Evolutionary conservation across 1,140 invertebrate genomes (phyloP), one percentile per base, ranked within the genome.

Genomic region (Temnothorax longispinosus): DNA sequence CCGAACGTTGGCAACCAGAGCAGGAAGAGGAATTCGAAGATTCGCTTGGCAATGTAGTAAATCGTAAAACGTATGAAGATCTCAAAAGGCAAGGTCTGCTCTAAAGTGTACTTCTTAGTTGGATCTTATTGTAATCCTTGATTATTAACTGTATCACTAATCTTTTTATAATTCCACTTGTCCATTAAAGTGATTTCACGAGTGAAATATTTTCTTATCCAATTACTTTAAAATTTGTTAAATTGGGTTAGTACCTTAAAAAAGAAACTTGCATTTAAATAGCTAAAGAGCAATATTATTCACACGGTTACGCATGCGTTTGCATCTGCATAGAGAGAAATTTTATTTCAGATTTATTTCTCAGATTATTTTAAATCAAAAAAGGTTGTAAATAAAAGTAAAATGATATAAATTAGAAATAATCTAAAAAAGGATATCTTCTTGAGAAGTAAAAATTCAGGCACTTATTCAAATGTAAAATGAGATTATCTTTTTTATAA

Each of bases 11-110:
- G 98, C 98, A 99, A 91, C 98, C 99, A 0, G 99, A 99, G 93
- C 97, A 98, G 89, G 98, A 99, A 96, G 99, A 99, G 96, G 99
- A 99, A 94, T 99, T 98, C 96, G 99, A 99, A 96, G 99, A 99
- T 96, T 99, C 99, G 0, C 96, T 97, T 91, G 99, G 99, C 44
- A 99, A 99, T 96, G 99, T 99, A 21, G 99, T 99, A 0, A 99
- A 99, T 96, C 97, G 99, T 86, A 99, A 99, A 95, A 99, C 99
- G 0, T 99, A 98, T 94, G 99, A 99, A 95, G 99, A 99, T 97
- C 97, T 99, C 77, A 99, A 99, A 94, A 96, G 99, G 94, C 99
- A 99, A 96, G 99, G 99, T 75, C 96, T 99, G 76, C 96, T 99
- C 38, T 99, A 97, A 94, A 92, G 15, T 50, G 18, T 78, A 80